phyloP scores from a whole-genome alignment of 2,113 vertebrate genomes.

The Nothobranchius kuhntae region DNA sequence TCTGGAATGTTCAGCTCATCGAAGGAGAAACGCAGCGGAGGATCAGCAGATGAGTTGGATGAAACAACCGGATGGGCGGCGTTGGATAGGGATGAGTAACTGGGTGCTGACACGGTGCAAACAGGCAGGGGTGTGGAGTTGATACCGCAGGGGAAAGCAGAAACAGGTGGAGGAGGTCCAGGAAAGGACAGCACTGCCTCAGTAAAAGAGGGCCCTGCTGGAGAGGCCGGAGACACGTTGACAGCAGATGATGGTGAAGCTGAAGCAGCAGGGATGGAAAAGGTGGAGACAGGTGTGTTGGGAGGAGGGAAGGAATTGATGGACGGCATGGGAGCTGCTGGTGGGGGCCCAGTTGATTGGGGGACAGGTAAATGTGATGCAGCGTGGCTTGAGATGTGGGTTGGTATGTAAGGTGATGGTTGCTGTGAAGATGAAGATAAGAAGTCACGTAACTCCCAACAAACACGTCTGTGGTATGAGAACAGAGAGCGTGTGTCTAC shows the following conservation, averaged over 20 bases:
- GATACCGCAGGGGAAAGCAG: slow-evolving; percentile 39
- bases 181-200: slow-evolving; percentile 31
- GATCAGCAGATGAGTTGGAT: slow-evolving; percentile 78
- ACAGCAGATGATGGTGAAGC: slow-evolving; percentile 19
- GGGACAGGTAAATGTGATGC: slow-evolving; percentile 30
- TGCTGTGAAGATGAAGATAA: slow-evolving; percentile 55
- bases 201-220: slow-evolving; percentile 34
- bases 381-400: slow-evolving; percentile 14
- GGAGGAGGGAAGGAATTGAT: slow-evolving; percentile 30
- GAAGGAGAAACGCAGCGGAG: slow-evolving; percentile 89
- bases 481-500: slow-evolving; percentile 39
- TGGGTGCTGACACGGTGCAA: slow-evolving; percentile 12
- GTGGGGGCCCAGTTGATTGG: slow-evolving; percentile 22
- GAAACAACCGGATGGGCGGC: slow-evolving; percentile 7
- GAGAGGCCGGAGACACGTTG: slow-evolving; percentile 13
- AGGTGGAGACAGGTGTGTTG: slow-evolving; percentile 18
- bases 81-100: slow-evolving; percentile 5
- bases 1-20: slow-evolving; percentile 92
- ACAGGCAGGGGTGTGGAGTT: slow-evolving; percentile 38
- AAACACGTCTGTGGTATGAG: neutral
- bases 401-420: slow-evolving; percentile 56
- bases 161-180: slow-evolving; percentile 3
- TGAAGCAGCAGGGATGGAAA: slow-evolving; percentile 6
- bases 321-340: slow-evolving; percentile 34
- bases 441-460: neutral